A percentile compares a stretch with the other conserved stretches of the same genome.
Conservation (phyloP, 2,888 invertebrate genomes). For the Epinotia nisella region DNA sequence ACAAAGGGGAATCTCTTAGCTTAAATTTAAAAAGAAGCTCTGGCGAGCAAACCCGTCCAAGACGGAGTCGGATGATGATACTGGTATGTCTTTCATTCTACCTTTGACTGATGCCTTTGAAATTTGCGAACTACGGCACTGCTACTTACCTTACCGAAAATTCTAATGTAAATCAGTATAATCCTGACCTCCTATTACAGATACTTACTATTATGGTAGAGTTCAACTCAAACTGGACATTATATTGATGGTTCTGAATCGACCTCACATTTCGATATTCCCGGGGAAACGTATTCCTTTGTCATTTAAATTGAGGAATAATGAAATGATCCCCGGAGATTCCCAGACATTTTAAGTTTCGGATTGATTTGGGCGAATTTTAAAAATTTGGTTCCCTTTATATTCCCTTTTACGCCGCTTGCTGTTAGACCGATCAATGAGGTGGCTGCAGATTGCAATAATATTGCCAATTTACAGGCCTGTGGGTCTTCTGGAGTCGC, state of each 20-base stretch:
- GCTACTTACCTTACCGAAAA: too few species aligned
- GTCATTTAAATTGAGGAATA: slow-evolving; percentile 73
- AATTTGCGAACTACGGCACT: too few species aligned
- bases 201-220: background rate
- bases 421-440: background rate
- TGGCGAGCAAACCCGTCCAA: too few species aligned
- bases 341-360: slow-evolving; percentile 41
- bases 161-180: too few species aligned
- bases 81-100: too few species aligned
- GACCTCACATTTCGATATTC: background rate
- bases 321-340: slow-evolving; percentile 66
- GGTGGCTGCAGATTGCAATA: background rate
- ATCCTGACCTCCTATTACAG: too few species aligned
- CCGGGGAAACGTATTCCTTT: slow-evolving; percentile 71
- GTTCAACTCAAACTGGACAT: background rate
- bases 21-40: too few species aligned
- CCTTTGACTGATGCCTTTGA: too few species aligned
- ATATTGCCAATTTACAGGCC: too few species aligned
- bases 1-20: too few species aligned
- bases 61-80: too few species aligned
- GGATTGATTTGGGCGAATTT: slow-evolving; percentile 32
- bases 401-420: slow-evolving; percentile 25
- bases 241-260: background rate
- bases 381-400: slow-evolving; percentile 28
- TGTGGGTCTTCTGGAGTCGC: too few species aligned